Evolutionary conservation across 2,888 invertebrate genomes (phyloP), one percentile per base, ranked within the genome.

Genomic region (Antheraea yamamai): DNA sequence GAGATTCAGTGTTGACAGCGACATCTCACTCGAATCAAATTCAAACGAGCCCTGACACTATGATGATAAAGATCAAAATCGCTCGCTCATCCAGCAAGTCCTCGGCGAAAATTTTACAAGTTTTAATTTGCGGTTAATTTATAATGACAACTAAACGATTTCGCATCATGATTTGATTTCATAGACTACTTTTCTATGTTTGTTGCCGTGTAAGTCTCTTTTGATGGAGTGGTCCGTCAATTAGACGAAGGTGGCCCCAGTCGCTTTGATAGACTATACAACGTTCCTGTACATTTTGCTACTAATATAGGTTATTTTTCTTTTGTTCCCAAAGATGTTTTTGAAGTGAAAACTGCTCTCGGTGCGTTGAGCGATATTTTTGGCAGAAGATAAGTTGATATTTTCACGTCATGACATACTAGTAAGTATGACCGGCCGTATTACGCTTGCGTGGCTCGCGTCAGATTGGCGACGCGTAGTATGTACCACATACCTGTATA

Each of bases 151-250:
- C 52, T 8, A 52, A 23, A 55, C 77, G 82, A 73, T 70, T 81
- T 87, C 89, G 81, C 81, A 89, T 87, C 84, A 79, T 81, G 77
- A 78, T 86, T 83, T 78, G 30, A 30, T 80, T 81, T 81, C 81
- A 80, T 79, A 76, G 76, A 52, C 51, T 64, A 72, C 77, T 77
- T 76, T 70, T 78, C 75, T 78, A 78, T 78, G 81, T 85, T 88
- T 83, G 88, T 84, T 81, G 79, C 76, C 81, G 87, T 88, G 86
- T 88, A 89, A 88, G 90, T 89, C 89, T 91, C 88, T 90, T 91
- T 90, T 94, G 93, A 94, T 93, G 89, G 93, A 94, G 93, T 93
- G 92, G 90, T 84, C 89, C 89, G 93, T 93, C 94, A 94, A 93
- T 94, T 93, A 94, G 90, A 89, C 88, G 88, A 88, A 88, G 89